Evolutionary conservation across 1,140 invertebrate species (phyloP).

Genomic region (Brachystomella parvula): DNA sequence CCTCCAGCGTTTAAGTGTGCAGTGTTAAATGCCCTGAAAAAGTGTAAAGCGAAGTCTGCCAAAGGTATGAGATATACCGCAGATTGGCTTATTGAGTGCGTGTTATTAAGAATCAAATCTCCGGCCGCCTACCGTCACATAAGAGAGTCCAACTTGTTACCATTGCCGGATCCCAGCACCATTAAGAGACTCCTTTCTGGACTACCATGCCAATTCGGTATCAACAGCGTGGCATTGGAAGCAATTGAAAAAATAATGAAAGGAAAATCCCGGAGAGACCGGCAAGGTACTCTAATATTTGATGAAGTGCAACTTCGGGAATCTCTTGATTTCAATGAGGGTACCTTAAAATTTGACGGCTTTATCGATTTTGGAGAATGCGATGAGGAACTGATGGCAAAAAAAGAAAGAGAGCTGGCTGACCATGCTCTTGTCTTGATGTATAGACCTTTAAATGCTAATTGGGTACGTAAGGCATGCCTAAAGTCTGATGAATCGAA

Average conservation of each 20-base stretch:
- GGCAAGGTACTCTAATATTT: slow-evolving; percentile 10
- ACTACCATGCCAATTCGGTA: slow-evolving; percentile 15
- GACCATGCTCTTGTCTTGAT: slow-evolving; percentile 14
- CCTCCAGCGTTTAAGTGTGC: not conserved
- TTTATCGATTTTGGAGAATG: slow-evolving; percentile 9
- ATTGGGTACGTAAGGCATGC: slow-evolving; percentile 6
- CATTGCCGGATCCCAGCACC: slow-evolving; percentile 8
- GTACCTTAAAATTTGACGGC: not conserved
- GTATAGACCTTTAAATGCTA: slow-evolving; percentile 7
- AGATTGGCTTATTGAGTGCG: slow-evolving; percentile 13
- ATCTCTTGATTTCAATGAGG: slow-evolving; percentile 14
- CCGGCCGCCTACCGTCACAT: slow-evolving; percentile 10
- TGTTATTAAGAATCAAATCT: slow-evolving; percentile 12
- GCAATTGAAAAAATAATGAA: not conserved
- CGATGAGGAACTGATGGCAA: not conserved
- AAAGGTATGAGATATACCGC: slow-evolving; percentile 2
- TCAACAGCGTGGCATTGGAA: slow-evolving; percentile 12
- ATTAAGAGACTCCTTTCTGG: not conserved
- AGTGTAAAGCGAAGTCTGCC: not conserved
- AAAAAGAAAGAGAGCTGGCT: not conserved
- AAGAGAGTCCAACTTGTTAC: not conserved
- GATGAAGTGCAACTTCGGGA: slow-evolving; percentile 14
- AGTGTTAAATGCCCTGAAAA: not conserved
- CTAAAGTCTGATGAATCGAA: not conserved
- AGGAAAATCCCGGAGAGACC: not conserved